Conservation (phyloP, 2,797 vertebrate species). For the Scarus forsteni region DNA sequence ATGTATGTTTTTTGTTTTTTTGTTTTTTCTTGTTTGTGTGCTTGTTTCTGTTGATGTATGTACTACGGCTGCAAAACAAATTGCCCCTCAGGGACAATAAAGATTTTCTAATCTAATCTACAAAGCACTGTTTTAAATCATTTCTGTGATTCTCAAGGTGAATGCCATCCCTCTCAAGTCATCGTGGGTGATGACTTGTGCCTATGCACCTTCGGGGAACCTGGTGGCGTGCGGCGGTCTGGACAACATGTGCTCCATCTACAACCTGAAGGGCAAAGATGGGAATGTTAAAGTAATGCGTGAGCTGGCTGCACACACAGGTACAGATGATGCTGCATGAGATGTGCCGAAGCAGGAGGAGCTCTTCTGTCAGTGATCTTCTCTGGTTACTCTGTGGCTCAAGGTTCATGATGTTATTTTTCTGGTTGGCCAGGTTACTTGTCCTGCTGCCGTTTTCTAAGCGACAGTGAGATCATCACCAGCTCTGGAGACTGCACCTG, state of each 20-base stretch:
- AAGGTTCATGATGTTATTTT: conserved; percentile 1
- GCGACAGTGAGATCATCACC: conserved; percentile 95
- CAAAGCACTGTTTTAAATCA: too few relatives aligned
- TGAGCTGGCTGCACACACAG: conserved; percentile 94
- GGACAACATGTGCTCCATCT: conserved; percentile 99
- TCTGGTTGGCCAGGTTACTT: conserved; percentile 88
- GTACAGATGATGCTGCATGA: conserved; percentile 71
- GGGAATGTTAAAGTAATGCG: conserved; percentile 97
- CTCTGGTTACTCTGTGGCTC: background rate
- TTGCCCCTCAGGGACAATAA: too few relatives aligned
- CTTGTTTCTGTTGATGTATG: too few relatives aligned
- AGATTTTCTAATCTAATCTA: too few relatives aligned
- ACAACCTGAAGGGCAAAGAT: conserved; percentile 95
- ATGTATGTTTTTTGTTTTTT: too few relatives aligned
- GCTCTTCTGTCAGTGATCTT: background rate
- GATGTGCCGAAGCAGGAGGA: background rate
- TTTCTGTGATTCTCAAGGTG: conserved; percentile 81
- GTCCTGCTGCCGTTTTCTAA: conserved; percentile 96
- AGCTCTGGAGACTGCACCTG: conserved; percentile 97
- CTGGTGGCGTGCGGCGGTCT: conserved; percentile 97
- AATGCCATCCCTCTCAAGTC: conserved; percentile 97
- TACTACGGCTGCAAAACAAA: too few relatives aligned
- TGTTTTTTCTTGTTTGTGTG: too few relatives aligned
- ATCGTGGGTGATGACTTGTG: conserved; percentile 99
- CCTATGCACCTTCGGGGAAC: conserved; percentile 97